phyloP scores from a whole-genome alignment of 1,140 invertebrate genomes.

The Theocolax elegans region DNA sequence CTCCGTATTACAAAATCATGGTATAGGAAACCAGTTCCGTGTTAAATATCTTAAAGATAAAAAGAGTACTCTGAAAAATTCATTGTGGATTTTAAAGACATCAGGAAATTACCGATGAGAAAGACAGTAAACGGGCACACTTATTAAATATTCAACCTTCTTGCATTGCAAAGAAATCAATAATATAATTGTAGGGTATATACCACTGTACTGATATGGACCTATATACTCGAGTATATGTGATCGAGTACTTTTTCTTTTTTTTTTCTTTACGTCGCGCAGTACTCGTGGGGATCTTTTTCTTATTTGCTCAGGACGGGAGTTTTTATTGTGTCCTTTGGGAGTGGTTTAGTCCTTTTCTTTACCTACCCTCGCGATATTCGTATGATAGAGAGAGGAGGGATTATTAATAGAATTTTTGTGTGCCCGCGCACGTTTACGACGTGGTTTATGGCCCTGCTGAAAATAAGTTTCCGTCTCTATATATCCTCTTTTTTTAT shows the following conservation, averaged over 20 bases:
- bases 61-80: too few relatives aligned
- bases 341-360: conserved; percentile 26
- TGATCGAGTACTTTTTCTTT: conserved; percentile 25
- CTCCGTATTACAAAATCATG: too few relatives aligned
- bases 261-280: neutral
- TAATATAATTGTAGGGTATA: conserved; percentile 22
- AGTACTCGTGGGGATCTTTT: conserved; percentile 40
- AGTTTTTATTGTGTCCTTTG: conserved; percentile 38
- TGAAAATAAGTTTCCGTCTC: conserved; percentile 7
- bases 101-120: neutral
- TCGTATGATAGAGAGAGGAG: conserved; percentile 30
- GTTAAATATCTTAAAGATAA: too few relatives aligned
- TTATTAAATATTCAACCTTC: conserved; percentile 18
- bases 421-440: conserved; percentile 7
- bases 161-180: conserved; percentile 9
- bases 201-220: neutral
- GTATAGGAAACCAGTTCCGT: too few relatives aligned
- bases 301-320: conserved; percentile 33
- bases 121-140: neutral
- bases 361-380: neutral
- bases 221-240: conserved; percentile 7
- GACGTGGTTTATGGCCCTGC: conserved; percentile 7
- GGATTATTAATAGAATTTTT: conserved; percentile 40
- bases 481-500: neutral
- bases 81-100: too few relatives aligned